Conservation (phyloP, 2,113 vertebrate genomes). For the Corythaeola cristata region DNA sequence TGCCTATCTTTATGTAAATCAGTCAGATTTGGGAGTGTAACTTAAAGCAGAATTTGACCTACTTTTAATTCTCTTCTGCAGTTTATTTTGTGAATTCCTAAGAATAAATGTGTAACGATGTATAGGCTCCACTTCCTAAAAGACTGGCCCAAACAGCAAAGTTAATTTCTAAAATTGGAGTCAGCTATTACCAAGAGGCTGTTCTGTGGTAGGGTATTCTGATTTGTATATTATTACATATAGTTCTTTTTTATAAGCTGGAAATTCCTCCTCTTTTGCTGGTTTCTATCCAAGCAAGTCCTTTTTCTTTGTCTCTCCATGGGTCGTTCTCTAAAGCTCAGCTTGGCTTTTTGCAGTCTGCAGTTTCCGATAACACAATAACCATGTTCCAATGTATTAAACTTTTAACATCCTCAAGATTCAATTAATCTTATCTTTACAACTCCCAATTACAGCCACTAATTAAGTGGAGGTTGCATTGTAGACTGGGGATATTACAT, state of each 20-base stretch:
- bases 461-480: constrained; percentile 79
- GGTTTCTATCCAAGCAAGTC: neutral
- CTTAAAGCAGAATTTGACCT: neutral
- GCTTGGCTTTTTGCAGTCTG: constrained; percentile 48
- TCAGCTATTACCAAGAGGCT: neutral
- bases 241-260: neutral
- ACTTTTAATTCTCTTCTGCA: neutral
- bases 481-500: constrained; percentile 69
- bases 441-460: constrained; percentile 82
- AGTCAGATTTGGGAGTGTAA: neutral
- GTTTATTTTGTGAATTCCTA: neutral
- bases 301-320: constrained; percentile 10
- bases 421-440: constrained; percentile 85
- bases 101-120: neutral
- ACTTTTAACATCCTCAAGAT: constrained; percentile 78
- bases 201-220: neutral
- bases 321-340: neutral
- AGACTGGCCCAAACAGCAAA: neutral
- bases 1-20: neutral
- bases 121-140: neutral
- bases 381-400: constrained; percentile 66
- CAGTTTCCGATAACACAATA: constrained; percentile 69
- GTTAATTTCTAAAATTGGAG: neutral
- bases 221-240: neutral
- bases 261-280: neutral